phyloP scores from a whole-genome alignment of 1,140 invertebrate genomes.

The Tribolium castaneum region DNA sequence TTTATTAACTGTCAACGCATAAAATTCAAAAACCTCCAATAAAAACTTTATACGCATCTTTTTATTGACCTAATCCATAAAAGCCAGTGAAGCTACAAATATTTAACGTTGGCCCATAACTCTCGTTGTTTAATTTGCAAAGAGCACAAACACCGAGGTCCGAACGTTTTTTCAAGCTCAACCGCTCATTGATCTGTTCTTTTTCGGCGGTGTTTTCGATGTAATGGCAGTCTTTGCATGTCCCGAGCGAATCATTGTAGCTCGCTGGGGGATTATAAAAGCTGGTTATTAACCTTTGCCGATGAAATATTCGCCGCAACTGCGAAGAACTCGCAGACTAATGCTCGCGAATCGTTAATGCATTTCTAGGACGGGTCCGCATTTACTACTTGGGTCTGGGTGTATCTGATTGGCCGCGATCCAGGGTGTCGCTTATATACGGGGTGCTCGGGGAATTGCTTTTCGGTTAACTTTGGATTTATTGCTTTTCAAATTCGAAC shows the following conservation, averaged over 20 bases:
- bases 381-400: conserved; percentile 12
- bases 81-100: conserved; percentile 22
- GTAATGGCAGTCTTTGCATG: conserved; percentile 15
- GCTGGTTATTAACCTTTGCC: conserved; percentile 19
- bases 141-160: conserved; percentile 11
- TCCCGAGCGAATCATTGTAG: background rate
- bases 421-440: conserved; percentile 30
- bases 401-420: conserved; percentile 38
- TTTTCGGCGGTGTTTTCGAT: conserved; percentile 8
- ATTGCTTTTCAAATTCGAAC: conserved; percentile 41
- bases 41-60: conserved; percentile 22
- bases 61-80: conserved; percentile 25
- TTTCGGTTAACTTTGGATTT: conserved; percentile 41
- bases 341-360: conserved; percentile 24
- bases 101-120: conserved; percentile 6
- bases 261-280: background rate
- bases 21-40: conserved; percentile 15
- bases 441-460: conserved; percentile 39
- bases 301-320: background rate
- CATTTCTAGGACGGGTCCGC: conserved; percentile 14
- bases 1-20: conserved; percentile 34
- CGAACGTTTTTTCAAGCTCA: conserved; percentile 3
- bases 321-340: background rate
- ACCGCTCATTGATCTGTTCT: conserved; percentile 22
- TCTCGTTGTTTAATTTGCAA: conserved; percentile 18